phyloP scores from a whole-genome alignment of 2,888 invertebrate genomes.

The Copidosoma aretas region DNA sequence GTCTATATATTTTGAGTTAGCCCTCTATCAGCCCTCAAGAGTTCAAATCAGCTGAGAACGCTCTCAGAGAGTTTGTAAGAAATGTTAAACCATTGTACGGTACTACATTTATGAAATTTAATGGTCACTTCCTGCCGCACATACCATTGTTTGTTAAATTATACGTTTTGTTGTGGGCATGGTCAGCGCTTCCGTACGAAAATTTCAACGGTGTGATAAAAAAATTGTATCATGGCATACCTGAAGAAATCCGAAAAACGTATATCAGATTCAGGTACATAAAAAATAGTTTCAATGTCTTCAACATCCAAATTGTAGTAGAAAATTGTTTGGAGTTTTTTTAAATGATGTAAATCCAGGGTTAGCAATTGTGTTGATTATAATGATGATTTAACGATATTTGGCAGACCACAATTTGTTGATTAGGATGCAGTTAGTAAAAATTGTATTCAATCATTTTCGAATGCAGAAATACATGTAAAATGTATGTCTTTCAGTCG shows the following conservation, averaged over 20 bases:
- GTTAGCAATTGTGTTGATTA: slow-evolving; percentile 1
- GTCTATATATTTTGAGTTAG: slow-evolving; percentile 21
- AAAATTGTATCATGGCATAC: slow-evolving; percentile 21
- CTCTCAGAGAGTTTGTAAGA: slow-evolving; percentile 24
- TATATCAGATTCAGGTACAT: slow-evolving; percentile 9
- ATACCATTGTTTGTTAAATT: slow-evolving; percentile 27
- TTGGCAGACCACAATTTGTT: not conserved
- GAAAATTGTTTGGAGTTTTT: not conserved
- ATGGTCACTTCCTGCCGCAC: slow-evolving; percentile 34
- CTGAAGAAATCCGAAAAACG: slow-evolving; percentile 25
- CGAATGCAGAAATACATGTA: too few relatives aligned
- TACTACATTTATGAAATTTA: slow-evolving; percentile 23
- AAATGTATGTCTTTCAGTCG: too few relatives aligned
- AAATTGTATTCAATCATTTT: too few relatives aligned
- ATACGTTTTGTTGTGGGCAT: slow-evolving; percentile 32
- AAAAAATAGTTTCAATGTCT: slow-evolving; percentile 2
- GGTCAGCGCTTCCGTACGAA: slow-evolving; percentile 34
- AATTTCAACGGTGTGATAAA: slow-evolving; percentile 30
- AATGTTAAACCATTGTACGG: slow-evolving; percentile 24
- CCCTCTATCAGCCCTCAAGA: slow-evolving; percentile 11
- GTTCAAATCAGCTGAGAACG: not conserved
- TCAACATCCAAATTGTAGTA: not conserved
- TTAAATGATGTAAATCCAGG: slow-evolving; percentile 4
- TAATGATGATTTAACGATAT: not conserved
- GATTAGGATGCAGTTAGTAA: too few relatives aligned